A percentile compares a stretch with the other conserved stretches of the same genome.
These are phyloP conservation scores for Eubasilissa splendida DNA, from an alignment of 2,888 invertebrate species.

Conservation along the genomic window DNA sequence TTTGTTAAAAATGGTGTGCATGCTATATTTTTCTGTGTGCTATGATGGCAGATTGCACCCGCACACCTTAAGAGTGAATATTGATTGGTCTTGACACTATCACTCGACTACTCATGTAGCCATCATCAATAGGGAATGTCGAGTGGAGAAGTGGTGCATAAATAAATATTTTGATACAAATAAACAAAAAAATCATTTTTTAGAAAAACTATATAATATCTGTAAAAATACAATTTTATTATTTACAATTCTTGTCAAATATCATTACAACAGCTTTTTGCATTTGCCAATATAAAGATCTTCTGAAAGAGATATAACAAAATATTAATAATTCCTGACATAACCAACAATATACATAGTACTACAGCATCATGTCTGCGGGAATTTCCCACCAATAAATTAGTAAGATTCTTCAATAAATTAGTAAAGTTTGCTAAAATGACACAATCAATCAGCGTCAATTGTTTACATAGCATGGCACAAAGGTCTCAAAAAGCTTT, in stretches of 20 bases:
- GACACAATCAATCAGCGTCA: constrained; percentile 49
- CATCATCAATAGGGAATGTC: too few relatives aligned
- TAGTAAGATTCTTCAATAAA: constrained; percentile 25
- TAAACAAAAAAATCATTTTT: constrained; percentile 10
- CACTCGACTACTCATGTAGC: too few relatives aligned
- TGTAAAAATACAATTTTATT: constrained; percentile 59
- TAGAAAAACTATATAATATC: constrained; percentile 51
- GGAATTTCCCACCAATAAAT: constrained; percentile 53
- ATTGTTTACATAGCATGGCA: constrained; percentile 53
- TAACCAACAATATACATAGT: constrained; percentile 56
- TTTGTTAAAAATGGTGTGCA: too few relatives aligned
- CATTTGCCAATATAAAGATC: constrained; percentile 56
- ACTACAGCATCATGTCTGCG: constrained; percentile 33
- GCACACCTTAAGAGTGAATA: too few relatives aligned
- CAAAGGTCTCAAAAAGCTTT: constrained; percentile 35
- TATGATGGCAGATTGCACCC: too few relatives aligned
- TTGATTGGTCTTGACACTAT: too few relatives aligned
- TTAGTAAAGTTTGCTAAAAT: constrained; percentile 45
- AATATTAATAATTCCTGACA: constrained; percentile 56
- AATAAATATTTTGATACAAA: constrained; percentile 4
- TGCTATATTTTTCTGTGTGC: too few relatives aligned
- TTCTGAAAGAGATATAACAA: constrained; percentile 57
- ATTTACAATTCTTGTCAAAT: constrained; percentile 57
- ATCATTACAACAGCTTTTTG: constrained; percentile 57
- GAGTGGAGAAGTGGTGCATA: background rate